phyloP scores from a whole-genome alignment of 2,113 vertebrate species.

The Tursiops truncatus region DNA sequence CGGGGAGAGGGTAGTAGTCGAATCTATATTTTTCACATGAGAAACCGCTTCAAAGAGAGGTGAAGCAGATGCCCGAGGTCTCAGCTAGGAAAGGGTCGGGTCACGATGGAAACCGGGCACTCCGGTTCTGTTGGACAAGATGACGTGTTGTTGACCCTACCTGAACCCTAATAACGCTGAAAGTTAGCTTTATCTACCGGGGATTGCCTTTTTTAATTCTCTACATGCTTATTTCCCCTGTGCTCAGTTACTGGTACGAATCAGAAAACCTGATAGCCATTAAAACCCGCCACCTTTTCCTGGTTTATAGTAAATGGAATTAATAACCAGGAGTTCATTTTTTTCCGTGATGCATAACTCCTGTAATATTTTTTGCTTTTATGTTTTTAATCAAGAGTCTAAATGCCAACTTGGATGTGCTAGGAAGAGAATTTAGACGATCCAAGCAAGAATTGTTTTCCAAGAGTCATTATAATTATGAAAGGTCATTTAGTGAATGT shows the following conservation, averaged over 20 bases:
- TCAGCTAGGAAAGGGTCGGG: background rate
- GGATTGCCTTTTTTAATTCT: background rate
- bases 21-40: background rate
- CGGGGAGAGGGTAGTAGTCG: background rate
- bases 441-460: background rate
- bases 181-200: background rate
- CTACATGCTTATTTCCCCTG: background rate
- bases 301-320: background rate
- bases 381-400: background rate
- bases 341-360: background rate
- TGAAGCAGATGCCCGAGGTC: background rate
- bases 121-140: background rate
- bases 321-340: constrained; percentile 4
- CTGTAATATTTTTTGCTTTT: background rate
- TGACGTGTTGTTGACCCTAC: background rate
- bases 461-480: background rate
- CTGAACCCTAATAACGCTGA: background rate
- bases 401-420: background rate
- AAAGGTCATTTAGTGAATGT: constrained; percentile 19
- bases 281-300: background rate
- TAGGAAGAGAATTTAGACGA: constrained; percentile 14
- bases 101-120: rapidly evolving
- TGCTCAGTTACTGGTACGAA: background rate
- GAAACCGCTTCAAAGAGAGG: background rate
- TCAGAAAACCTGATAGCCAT: background rate